Evolutionary conservation across 2,888 invertebrate genomes (phyloP).

Genomic region (Muschampia staudingeri): DNA sequence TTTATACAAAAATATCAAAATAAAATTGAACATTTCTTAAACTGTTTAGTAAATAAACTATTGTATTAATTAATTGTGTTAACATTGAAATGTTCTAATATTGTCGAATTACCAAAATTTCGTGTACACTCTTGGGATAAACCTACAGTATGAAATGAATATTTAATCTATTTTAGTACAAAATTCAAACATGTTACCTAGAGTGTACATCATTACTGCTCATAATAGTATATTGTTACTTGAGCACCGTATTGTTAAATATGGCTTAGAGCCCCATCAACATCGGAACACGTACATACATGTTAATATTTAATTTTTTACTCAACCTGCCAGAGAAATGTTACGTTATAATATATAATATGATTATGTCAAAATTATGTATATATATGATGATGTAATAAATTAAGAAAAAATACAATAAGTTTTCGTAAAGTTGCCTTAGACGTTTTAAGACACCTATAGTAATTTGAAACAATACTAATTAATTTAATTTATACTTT

Average conservation of each 20-base stretch:
- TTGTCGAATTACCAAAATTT: conserved; percentile 87
- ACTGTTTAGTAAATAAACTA: background rate
- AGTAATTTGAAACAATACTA: conserved; percentile 76
- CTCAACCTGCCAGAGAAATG: conserved; percentile 86
- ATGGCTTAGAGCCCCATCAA: conserved; percentile 77
- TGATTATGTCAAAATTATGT: conserved; percentile 90
- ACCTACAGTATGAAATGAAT: conserved; percentile 33
- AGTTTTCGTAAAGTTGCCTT: conserved; percentile 90
- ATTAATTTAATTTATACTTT: conserved; percentile 79
- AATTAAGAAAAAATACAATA: conserved; percentile 90
- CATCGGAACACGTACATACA: conserved; percentile 74
- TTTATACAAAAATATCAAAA: conserved; percentile 14
- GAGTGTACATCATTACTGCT: conserved; percentile 76
- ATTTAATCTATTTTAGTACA: conserved; percentile 39
- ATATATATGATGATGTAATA: conserved; percentile 90
- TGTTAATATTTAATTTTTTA: conserved; percentile 81
- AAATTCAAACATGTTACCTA: conserved; percentile 60
- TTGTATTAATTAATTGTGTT: conserved; percentile 42
- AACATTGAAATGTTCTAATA: conserved; percentile 69
- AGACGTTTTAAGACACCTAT: conserved; percentile 85
- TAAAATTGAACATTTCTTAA: background rate
- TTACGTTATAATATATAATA: conserved; percentile 83
- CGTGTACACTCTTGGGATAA: conserved; percentile 72
- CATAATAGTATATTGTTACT: conserved; percentile 73
- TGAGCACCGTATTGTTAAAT: conserved; percentile 77